These are phyloP conservation scores for Cheilosia variabilis DNA, from an alignment of 2,888 invertebrate genomes.

Conservation along the genomic window DNA sequence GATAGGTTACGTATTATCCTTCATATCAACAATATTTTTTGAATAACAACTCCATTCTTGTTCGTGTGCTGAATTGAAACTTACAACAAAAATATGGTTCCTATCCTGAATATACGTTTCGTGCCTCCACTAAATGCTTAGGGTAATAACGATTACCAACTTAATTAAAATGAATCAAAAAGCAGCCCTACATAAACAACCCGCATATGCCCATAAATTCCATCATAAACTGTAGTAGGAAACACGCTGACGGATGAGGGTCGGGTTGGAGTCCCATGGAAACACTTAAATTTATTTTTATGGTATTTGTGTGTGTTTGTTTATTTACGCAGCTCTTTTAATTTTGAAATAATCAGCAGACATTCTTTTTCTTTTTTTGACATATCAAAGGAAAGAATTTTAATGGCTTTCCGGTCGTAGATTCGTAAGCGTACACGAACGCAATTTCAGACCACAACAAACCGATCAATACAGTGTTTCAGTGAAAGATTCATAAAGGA, in stretches of 20 bases:
- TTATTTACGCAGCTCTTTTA: too few relatives aligned
- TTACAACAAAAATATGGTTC: neutral
- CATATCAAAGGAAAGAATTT: slow-evolving; percentile 17
- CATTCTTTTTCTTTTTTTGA: neutral
- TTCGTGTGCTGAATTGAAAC: neutral
- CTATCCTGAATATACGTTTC: neutral
- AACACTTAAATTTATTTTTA: neutral
- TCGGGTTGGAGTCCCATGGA: neutral
- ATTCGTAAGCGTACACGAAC: neutral
- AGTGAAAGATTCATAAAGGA: too few relatives aligned
- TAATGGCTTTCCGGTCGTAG: neutral
- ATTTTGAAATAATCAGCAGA: neutral
- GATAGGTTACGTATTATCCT: too few relatives aligned
- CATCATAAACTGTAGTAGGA: slow-evolving; percentile 4
- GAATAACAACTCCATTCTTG: neutral
- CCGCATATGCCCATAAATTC: neutral
- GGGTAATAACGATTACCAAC: slow-evolving; percentile 28
- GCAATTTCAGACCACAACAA: too few relatives aligned
- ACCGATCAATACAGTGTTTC: too few relatives aligned
- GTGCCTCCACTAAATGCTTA: slow-evolving; percentile 24
- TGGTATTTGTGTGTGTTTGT: neutral
- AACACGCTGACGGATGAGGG: neutral
- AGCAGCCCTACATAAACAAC: neutral
- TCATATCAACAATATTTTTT: neutral
- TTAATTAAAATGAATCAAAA: slow-evolving; percentile 18